Percentiles rank a stretch among this genome's conserved stretches.
These are phyloP conservation scores for Melinaea marsaeus DNA, from an alignment of 2,888 invertebrate species.

Conservation along the genomic window DNA sequence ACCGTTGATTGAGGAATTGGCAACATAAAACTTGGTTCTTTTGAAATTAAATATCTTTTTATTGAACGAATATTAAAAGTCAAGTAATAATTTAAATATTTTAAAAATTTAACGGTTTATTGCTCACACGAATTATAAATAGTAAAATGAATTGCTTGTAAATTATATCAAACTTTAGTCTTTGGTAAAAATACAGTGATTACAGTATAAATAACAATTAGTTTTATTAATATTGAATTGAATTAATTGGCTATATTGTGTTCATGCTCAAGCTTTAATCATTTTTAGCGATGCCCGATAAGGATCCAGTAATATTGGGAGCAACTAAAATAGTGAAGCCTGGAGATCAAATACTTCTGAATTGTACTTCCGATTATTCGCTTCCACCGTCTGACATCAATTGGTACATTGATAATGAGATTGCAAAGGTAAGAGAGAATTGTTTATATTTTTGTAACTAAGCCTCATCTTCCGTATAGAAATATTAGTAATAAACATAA, in stretches of 20 bases:
- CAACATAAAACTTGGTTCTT: no score
- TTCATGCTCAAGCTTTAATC: conserved; percentile 47
- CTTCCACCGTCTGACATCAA: conserved; percentile 70
- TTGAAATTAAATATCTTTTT: no score
- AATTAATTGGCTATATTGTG: neutral
- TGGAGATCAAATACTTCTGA: conserved; percentile 67
- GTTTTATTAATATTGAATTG: neutral
- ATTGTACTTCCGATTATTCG: conserved; percentile 70
- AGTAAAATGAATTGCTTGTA: no score
- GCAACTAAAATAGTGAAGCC: conserved; percentile 67
- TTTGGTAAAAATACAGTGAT: no score
- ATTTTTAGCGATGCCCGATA: conserved; percentile 65
- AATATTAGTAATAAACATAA: no score
- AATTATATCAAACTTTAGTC: no score
- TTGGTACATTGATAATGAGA: conserved; percentile 70
- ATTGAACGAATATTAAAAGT: no score
- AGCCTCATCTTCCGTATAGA: no score
- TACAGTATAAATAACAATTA: neutral
- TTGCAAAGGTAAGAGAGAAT: conserved; percentile 61
- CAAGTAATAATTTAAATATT: no score
- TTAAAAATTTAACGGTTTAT: no score
- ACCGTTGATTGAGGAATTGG: no score
- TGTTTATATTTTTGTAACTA: neutral
- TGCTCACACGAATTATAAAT: no score
- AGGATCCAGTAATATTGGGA: conserved; percentile 64